Base-by-base conservation (phyloP, 2,888 invertebrate species). In the Aphodius granarius region DNA sequence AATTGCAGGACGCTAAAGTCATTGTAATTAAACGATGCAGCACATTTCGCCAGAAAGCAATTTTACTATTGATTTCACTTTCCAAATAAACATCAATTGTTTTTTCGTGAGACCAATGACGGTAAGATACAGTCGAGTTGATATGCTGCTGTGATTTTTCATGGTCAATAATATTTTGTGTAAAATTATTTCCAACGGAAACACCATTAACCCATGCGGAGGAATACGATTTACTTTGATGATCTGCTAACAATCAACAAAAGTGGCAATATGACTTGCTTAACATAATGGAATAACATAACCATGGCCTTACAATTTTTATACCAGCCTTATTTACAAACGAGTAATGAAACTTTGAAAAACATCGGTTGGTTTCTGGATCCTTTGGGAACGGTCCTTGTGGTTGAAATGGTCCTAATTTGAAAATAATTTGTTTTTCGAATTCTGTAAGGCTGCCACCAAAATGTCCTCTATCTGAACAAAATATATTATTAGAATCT, bases 281-380 rank as follows among this genome's bases (percentile, higher is more conserved):
- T 62, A 62, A 62, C n/a, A 65, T 65, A 65, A 17, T 65, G 65
- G 65, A 65, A 65, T 65, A 65, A 65, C 65, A 65, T 65, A 65
- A 65, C 65, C 65, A 65, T 17, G 65, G 65, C 65, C 65, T 65
- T 65, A 65, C 65, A 65, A 65, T 65, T 65, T 65, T 65, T 15
- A 65, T 65, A 65, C 65, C 18, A 65, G 65, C 65, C 65, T 65
- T 65, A 65, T 65, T 65, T 65, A 65, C n/a, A 65, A 17, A 65
- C 18, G n/a, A 65, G 65, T 65, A 65, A 18, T 62, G 23, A 23
- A 4, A 23, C 23, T 4, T 6, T 23, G 23, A 6, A 23, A 23
- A 23, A 23, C 23, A 23, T 23, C 6, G 23, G 5, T 23, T 23
- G 4, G 6, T 23, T 23, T 23, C 23, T 23, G 23, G 23, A 6